Evolutionary conservation across 2,888 invertebrate species (phyloP).

Genomic region (Sarcophaga variegata): DNA sequence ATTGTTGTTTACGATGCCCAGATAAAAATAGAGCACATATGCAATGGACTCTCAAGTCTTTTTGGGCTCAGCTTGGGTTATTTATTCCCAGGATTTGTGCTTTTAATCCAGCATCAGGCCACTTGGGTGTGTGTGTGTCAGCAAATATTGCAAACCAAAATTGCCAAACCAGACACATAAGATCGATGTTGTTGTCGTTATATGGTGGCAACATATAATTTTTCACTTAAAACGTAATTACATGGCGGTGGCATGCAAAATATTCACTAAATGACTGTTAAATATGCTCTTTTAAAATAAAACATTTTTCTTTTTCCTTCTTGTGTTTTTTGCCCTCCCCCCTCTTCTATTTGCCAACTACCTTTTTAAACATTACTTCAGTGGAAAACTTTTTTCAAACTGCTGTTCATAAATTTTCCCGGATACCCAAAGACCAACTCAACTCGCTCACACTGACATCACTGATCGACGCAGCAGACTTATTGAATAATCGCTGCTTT

Average conservation of each 20-base stretch:
- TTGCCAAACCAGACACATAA: conserved; percentile 18
- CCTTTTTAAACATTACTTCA: background rate
- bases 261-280: conserved; percentile 62
- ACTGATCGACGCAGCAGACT: background rate
- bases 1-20: conserved; percentile 26
- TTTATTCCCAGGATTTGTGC: conserved; percentile 53
- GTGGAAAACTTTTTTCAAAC: conserved; percentile 28
- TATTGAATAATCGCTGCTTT: conserved; percentile 46
- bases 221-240: conserved; percentile 72
- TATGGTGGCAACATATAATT: conserved; percentile 68
- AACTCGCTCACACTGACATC: too few species aligned
- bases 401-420: conserved; percentile 59
- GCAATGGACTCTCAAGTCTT: conserved; percentile 12
- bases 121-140: background rate
- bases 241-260: conserved; percentile 68
- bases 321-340: too few species aligned
- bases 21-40: conserved; percentile 57
- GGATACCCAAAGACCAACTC: background rate
- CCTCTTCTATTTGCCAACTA: background rate
- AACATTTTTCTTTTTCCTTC: conserved; percentile 4
- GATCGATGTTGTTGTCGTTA: conserved; percentile 58
- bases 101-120: too few species aligned
- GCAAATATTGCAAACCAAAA: background rate
- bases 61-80: background rate
- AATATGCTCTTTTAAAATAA: conserved; percentile 60